phyloP scores from a whole-genome alignment of 2,888 invertebrate species.

The Bimastos eiseni region DNA sequence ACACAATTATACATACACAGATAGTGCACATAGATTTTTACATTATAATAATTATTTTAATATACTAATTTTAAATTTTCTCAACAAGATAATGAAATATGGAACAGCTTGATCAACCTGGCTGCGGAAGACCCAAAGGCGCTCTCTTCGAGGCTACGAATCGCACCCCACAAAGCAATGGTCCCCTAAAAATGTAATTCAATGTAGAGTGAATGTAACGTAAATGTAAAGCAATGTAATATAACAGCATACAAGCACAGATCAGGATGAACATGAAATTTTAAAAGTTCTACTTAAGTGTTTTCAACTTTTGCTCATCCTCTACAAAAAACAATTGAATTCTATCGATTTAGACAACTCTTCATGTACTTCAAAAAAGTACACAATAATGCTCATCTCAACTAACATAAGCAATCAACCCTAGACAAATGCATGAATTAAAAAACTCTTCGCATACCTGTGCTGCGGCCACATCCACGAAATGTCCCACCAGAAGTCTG shows the following conservation, averaged over 20 bases:
- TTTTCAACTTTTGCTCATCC: neutral
- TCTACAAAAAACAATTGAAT: no score
- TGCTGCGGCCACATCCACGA: neutral
- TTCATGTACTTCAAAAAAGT: neutral
- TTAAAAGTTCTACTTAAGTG: neutral
- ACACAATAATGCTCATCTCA: neutral
- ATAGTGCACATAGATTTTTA: neutral
- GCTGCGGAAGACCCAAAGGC: neutral
- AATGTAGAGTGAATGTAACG: no score
- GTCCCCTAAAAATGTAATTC: neutral
- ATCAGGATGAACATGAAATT: neutral
- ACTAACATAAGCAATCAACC: neutral
- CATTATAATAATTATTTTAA: neutral
- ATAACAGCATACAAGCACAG: neutral
- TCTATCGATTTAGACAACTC: no score
- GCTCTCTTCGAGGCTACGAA: neutral
- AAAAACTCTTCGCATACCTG: no score
- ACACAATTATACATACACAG: neutral
- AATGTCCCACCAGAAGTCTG: neutral
- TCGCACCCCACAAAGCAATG: neutral
- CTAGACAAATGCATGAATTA: no score
- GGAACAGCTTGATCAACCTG: neutral
- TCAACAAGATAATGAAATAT: neutral
- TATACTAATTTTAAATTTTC: neutral
- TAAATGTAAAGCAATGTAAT: no score